A percentile compares a stretch with the other conserved stretches of the same genome.
phyloP scores from a whole-genome alignment of 2,113 vertebrate genomes.

The Chascanopsetta lugubris region DNA sequence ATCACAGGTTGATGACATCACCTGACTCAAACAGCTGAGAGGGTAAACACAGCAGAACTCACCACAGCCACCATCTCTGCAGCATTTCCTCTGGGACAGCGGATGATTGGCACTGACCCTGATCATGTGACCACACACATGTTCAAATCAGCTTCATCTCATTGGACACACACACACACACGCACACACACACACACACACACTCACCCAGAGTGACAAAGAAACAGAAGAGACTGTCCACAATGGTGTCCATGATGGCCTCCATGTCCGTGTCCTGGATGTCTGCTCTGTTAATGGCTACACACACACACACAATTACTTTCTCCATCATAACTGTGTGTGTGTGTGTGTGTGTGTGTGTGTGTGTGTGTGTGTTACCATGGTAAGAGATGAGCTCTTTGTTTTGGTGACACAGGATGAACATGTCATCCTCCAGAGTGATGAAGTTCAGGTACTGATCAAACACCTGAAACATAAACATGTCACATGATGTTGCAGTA shows the following conservation, averaged over 20 bases:
- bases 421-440: slow-evolving; percentile 99
- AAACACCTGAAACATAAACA: slow-evolving; percentile 85
- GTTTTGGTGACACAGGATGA: slow-evolving; percentile 95
- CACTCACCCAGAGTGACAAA: slow-evolving; percentile 95
- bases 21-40: too few relatives aligned
- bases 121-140: slow-evolving; percentile 36
- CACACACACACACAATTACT: not conserved
- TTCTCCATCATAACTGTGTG: too few relatives aligned
- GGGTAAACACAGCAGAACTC: slow-evolving; percentile 68
- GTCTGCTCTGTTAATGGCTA: slow-evolving; percentile 94
- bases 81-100: slow-evolving; percentile 96
- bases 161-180: not conserved
- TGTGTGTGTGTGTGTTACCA: slow-evolving; percentile 79
- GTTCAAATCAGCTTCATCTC: not conserved
- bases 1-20: too few relatives aligned
- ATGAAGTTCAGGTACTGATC: slow-evolving; percentile 99
- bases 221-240: slow-evolving; percentile 98
- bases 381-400: slow-evolving; percentile 96
- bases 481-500: not conserved
- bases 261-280: slow-evolving; percentile 98
- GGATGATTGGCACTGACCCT: slow-evolving; percentile 98
- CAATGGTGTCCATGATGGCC: slow-evolving; percentile 97
- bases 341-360: slow-evolving; percentile 10
- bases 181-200: not conserved
- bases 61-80: slow-evolving; percentile 99